phyloP scores from a whole-genome alignment of 2,797 vertebrate genomes.

The Tangara arthus region DNA sequence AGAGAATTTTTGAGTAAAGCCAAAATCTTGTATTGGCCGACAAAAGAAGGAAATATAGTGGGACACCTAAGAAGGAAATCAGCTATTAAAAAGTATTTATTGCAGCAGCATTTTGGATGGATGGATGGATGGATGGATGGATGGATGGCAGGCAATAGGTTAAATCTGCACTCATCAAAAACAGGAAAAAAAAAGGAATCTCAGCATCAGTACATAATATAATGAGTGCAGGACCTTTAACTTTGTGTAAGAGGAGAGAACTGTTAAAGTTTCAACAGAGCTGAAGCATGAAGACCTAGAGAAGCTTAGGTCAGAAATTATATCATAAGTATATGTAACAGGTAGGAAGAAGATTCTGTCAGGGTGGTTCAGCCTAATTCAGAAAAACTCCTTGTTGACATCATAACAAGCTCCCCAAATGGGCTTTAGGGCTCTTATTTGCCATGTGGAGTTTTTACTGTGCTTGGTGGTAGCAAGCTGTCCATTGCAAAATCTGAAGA shows the following conservation, averaged over 20 bases:
- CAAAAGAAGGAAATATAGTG: neutral
- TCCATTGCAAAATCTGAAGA: neutral
- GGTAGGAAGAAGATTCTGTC: neutral
- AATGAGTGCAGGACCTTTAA: neutral
- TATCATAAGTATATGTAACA: neutral
- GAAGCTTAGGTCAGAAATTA: neutral
- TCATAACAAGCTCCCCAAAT: neutral
- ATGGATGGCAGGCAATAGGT: neutral
- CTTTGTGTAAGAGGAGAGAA: neutral
- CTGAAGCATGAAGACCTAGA: neutral
- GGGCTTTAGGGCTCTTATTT: neutral
- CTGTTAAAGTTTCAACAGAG: neutral
- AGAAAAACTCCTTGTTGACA: neutral
- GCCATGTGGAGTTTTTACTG: neutral
- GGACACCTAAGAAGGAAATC: neutral
- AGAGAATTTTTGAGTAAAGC: neutral
- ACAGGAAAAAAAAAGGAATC: neutral
- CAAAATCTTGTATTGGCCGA: accelerated
- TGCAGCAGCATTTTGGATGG: neutral
- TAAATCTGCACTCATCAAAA: neutral
- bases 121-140: neutral
- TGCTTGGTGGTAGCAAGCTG: neutral
- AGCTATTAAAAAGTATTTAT: neutral
- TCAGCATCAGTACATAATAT: neutral
- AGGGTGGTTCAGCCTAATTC: neutral